Conservation (phyloP, 37 sponge, comb jelly and placozoan genomes). For the Agelas oroides region DNA sequence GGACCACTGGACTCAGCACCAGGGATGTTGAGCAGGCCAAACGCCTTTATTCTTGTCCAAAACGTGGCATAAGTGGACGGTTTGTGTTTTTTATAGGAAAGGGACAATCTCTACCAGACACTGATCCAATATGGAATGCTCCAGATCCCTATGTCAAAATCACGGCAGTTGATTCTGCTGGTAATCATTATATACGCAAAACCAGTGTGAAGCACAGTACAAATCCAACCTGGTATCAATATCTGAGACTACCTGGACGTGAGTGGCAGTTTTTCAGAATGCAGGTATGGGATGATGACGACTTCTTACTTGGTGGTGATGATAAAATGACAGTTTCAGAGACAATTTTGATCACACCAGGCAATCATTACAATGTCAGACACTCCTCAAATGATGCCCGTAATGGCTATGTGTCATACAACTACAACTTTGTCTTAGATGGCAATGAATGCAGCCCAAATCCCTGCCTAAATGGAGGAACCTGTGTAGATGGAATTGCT, state of each 20-base stretch:
- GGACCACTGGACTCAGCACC: neutral
- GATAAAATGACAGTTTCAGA: conserved; percentile 4
- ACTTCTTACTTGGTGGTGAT: neutral
- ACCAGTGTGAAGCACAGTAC: neutral
- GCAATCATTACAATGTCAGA: neutral
- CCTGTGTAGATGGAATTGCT: neutral
- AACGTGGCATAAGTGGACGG: neutral
- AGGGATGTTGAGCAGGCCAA: conserved; percentile 10
- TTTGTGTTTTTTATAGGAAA: neutral
- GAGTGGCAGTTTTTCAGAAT: conserved; percentile 17
- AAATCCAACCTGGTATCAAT: neutral
- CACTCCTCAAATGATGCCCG: neutral
- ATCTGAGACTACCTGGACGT: neutral
- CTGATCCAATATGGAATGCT: conserved; percentile 6
- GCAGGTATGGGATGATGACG: conserved; percentile 3
- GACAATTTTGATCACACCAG: neutral
- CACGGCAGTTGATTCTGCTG: conserved; percentile 10
- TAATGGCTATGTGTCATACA: neutral
- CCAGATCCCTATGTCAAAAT: conserved; percentile 34
- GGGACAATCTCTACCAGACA: conserved; percentile 11
- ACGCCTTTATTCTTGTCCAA: neutral
- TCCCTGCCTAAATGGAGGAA: conserved; percentile 29
- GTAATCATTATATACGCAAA: neutral
- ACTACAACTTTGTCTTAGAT: neutral
- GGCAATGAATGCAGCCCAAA: conserved; percentile 4